Evolutionary conservation across 2,797 vertebrate genomes (phyloP).

Genomic region (Sebastes oblongus): DNA sequence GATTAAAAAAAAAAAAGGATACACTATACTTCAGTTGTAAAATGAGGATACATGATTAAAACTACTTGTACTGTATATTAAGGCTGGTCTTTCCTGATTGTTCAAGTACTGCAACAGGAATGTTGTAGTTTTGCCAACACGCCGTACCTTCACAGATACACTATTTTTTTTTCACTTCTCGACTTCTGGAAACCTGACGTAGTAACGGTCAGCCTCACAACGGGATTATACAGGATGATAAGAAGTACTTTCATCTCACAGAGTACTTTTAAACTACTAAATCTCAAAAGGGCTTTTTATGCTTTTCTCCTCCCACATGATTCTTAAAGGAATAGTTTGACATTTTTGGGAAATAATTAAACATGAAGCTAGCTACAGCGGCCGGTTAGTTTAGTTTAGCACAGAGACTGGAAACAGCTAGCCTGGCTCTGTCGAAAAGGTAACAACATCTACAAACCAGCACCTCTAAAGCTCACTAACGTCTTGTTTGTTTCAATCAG

Average conservation of each 20-base stretch:
- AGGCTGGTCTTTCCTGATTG: constrained; percentile 62
- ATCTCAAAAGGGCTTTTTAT: background rate
- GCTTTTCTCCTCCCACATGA: background rate
- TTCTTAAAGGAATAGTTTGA: background rate
- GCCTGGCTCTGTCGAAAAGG: background rate
- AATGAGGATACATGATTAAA: constrained; percentile 67
- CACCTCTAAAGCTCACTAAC: background rate
- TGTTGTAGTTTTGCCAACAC: constrained; percentile 29
- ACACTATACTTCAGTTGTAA: constrained; percentile 66
- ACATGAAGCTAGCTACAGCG: background rate
- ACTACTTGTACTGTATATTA: constrained; percentile 53
- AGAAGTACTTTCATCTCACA: constrained; percentile 3
- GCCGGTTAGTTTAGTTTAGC: background rate
- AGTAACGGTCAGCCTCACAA: constrained; percentile 22
- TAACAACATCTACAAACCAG: background rate
- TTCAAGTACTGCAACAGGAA: constrained; percentile 59
- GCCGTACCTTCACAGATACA: constrained; percentile 37
- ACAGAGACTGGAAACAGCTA: background rate
- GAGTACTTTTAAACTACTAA: background rate
- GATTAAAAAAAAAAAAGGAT: constrained; percentile 54
- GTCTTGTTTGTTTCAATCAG: background rate
- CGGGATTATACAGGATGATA: background rate
- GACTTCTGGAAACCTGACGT: constrained; percentile 27
- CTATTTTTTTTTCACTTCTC: background rate
- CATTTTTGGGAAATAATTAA: background rate